Percentiles rank a stretch among this genome's conserved stretches.
phyloP scores from a whole-genome alignment of 2,888 invertebrate genomes.

The Antheraea yamamai region DNA sequence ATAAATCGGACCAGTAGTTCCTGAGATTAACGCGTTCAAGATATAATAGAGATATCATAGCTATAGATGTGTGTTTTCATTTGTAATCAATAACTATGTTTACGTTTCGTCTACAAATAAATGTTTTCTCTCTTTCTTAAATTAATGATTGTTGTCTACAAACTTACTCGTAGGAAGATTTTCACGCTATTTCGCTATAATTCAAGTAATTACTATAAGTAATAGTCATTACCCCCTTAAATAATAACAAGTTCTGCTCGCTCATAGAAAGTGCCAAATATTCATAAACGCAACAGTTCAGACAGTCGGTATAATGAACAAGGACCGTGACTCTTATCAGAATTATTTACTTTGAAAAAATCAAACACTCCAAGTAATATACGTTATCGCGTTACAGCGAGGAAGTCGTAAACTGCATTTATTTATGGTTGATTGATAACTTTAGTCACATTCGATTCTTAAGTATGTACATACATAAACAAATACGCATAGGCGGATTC shows the following conservation, averaged over 20 bases:
- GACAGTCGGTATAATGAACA: background rate
- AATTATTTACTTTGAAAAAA: constrained; percentile 2
- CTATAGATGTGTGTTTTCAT: too few relatives aligned
- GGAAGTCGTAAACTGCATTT: constrained; percentile 26
- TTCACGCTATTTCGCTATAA: too few relatives aligned
- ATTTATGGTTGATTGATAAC: constrained; percentile 18
- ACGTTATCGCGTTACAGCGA: constrained; percentile 8
- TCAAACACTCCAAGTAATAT: background rate
- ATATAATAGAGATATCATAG: too few relatives aligned
- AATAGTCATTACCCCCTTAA: too few relatives aligned
- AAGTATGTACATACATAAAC: background rate
- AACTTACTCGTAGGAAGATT: too few relatives aligned
- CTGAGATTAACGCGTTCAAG: too few relatives aligned
- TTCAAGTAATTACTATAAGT: too few relatives aligned
- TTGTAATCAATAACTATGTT: too few relatives aligned
- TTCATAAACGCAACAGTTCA: background rate
- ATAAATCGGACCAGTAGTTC: too few relatives aligned
- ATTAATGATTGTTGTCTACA: too few relatives aligned
- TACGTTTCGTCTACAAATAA: too few relatives aligned
- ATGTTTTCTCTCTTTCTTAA: too few relatives aligned
- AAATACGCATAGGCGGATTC: background rate
- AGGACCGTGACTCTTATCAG: background rate
- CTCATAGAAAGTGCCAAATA: background rate
- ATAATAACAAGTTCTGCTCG: background rate
- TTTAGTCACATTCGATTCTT: constrained; percentile 12